Base-by-base conservation (phyloP, 2,888 invertebrate species). In the Crossocerus cetratus region DNA sequence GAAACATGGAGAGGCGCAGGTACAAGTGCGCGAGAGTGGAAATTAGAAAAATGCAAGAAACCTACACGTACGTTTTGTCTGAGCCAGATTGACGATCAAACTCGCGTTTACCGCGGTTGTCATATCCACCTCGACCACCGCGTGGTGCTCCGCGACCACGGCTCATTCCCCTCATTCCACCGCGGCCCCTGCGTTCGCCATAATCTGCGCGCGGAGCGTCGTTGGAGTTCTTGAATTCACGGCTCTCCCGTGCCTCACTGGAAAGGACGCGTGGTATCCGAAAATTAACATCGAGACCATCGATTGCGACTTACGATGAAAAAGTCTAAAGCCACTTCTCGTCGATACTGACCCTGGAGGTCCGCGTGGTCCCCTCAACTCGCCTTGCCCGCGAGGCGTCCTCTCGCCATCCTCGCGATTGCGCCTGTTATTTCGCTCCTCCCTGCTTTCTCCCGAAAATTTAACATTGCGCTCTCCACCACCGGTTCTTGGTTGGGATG, bases 41-140 rank as follows among this genome's bases (percentile, higher is more conserved):
- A 32, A 32, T 32, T 58, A 32, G 2, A 0, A 8, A 32, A 32
- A 58, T 58, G 23, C 21, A 58, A 8, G 22, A 58, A 32, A 32
- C 32, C 32, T 32, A 32, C 16, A 92, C 92, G 90, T 91, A 94
- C 94, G 97, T 98, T 92, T 96, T 97, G 91, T 98, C 98, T 74
- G 97, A 97, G 83, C 98, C 98, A 86, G 98, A 98, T 90, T 98
- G 96, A 83, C 98, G 94, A 91, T 98, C 98, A 90, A 96, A 98
- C 92, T 98, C 98, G 60, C 98, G 94, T 91, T 97, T 97, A 81
- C 96, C 96, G 86, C 96, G 93, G 83, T 93, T 93, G 86, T 95
- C 95, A 84, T 93, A 94, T 77, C 93, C 90, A 18, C 86, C 84
- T 11, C 84, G 83, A 32, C 88, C 91, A 81, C 92, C 43, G 43